Evolutionary conservation across 2,888 invertebrate genomes (phyloP).

Genomic region (Hylaea fasciaria): DNA sequence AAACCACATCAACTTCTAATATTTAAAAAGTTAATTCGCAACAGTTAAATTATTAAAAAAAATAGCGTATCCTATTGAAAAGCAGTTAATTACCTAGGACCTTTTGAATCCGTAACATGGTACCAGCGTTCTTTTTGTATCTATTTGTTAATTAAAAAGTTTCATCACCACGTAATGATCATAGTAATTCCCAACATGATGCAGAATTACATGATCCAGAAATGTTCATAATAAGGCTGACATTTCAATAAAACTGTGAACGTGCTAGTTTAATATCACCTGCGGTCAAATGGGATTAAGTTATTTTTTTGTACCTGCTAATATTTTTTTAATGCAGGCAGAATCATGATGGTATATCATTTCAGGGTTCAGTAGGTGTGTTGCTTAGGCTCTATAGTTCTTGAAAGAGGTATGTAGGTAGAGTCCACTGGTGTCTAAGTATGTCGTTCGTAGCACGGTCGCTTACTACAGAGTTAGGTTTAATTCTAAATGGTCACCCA

Average conservation of each 20-base stretch:
- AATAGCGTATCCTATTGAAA: too few species aligned
- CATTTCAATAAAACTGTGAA: conserved; percentile 21
- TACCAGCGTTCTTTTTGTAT: neutral
- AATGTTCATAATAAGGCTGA: conserved; percentile 18
- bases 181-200: conserved; percentile 16
- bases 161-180: conserved; percentile 4
- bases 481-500: too few species aligned
- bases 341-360: neutral
- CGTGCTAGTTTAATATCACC: conserved; percentile 21
- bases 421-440: too few species aligned
- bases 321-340: neutral
- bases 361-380: neutral
- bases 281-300: conserved; percentile 16
- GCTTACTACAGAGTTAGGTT: too few species aligned
- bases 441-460: too few species aligned
- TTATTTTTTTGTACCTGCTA: conserved; percentile 2
- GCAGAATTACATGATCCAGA: conserved; percentile 16
- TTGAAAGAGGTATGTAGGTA: too few species aligned
- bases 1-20: too few species aligned
- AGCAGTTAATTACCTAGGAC: too few species aligned
- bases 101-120: too few species aligned
- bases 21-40: too few species aligned
- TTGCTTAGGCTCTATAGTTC: neutral
- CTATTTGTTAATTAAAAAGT: neutral
- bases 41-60: too few species aligned